phyloP scores from a whole-genome alignment of 2,888 invertebrate genomes.

The Harpalus rufipes region DNA sequence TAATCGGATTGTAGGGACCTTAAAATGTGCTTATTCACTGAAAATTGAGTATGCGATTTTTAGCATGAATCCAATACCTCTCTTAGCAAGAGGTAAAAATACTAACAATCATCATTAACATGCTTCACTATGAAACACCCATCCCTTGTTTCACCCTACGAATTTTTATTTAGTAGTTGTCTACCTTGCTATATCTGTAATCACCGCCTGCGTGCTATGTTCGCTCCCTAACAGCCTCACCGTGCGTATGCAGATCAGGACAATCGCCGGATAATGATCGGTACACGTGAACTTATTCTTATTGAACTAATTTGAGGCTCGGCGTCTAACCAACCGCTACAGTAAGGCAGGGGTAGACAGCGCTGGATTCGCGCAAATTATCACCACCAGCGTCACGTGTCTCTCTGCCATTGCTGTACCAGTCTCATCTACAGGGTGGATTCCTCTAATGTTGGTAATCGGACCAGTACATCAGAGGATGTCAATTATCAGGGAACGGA shows the following conservation, averaged over 20 bases:
- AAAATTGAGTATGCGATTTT: too few relatives aligned
- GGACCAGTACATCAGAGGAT: neutral
- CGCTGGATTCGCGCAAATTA: conserved; percentile 59
- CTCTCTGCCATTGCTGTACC: neutral
- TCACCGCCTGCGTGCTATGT: neutral
- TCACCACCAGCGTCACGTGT: conserved; percentile 38
- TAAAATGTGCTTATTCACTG: too few relatives aligned
- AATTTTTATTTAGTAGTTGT: neutral
- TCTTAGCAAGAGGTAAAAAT: too few relatives aligned
- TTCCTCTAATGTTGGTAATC: neutral
- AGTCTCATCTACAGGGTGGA: conserved; percentile 20
- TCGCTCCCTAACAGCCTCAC: neutral
- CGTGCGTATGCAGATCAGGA: conserved; percentile 54
- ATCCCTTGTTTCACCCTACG: too few relatives aligned
- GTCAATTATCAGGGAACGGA: too few relatives aligned
- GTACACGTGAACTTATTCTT: conserved; percentile 79
- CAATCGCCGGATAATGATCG: conserved; percentile 74
- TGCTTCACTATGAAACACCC: too few relatives aligned
- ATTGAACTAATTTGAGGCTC: conserved; percentile 78
- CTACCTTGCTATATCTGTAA: neutral
- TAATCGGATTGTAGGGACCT: too few relatives aligned
- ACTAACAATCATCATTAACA: too few relatives aligned
- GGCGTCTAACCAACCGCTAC: conserved; percentile 51
- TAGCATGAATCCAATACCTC: too few relatives aligned
- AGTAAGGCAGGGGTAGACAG: conserved; percentile 18